phyloP scores from a whole-genome alignment of 2,797 vertebrate genomes.

The Babyrousa celebensis region DNA sequence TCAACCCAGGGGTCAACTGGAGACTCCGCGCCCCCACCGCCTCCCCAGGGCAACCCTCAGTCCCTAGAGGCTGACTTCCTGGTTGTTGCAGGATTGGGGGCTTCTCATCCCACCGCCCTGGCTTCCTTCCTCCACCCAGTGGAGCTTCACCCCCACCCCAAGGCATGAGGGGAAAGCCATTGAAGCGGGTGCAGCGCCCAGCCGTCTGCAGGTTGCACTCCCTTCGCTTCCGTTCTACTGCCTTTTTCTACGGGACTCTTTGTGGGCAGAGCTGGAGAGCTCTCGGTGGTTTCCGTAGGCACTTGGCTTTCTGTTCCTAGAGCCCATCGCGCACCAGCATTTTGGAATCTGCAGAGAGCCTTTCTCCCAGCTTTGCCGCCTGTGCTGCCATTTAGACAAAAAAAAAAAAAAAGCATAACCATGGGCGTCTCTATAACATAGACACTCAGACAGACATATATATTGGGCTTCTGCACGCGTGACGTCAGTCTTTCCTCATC shows the following conservation, averaged over 20 bases:
- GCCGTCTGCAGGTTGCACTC: conserved; percentile 8
- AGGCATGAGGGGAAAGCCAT: conserved; percentile 76
- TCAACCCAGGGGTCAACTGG: conserved; percentile 71
- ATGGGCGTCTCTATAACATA: conserved; percentile 19
- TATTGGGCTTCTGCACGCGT: conserved; percentile 61
- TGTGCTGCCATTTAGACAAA: conserved; percentile 82
- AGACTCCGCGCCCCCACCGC: conserved; percentile 74
- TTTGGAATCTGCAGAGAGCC: conserved; percentile 90
- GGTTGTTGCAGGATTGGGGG: conserved; percentile 75
- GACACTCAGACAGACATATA: conserved; percentile 40
- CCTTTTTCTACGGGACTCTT: conserved; percentile 84
- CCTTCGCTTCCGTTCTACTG: conserved; percentile 80
- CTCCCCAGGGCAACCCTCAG: conserved; percentile 24
- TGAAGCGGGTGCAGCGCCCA: conserved; percentile 6
- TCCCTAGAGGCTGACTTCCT: conserved; percentile 81
- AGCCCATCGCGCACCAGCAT: conserved; percentile 87
- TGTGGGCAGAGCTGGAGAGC: conserved; percentile 68
- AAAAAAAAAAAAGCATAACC: not conserved
- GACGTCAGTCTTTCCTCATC: not conserved
- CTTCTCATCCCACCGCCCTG: not conserved
- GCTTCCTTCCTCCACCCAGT: conserved; percentile 66
- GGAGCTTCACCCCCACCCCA: not conserved
- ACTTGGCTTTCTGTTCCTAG: conserved; percentile 80
- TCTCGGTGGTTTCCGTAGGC: conserved; percentile 69
- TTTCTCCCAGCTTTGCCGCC: conserved; percentile 87